Percentiles rank a stretch among this genome's conserved stretches.
These are phyloP conservation scores for Meganola albula DNA, from an alignment of 2,888 invertebrate genomes.

Conservation along the genomic window DNA sequence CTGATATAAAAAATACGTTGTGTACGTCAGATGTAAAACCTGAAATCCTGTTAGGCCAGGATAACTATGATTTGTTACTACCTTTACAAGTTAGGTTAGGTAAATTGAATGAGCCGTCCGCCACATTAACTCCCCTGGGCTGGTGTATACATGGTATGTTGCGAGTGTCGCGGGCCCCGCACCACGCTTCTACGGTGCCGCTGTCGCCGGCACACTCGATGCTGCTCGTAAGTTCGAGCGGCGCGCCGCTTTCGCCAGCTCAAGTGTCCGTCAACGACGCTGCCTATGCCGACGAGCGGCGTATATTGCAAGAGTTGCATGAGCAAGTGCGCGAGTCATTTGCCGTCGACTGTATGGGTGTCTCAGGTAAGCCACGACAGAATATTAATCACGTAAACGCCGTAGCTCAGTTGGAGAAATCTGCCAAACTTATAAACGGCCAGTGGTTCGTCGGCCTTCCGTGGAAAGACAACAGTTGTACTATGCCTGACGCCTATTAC, in stretches of 20 bases:
- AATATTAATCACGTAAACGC: background rate
- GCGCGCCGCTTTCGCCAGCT: too few relatives aligned
- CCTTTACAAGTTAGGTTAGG: conserved; percentile 1
- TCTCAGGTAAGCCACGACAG: conserved; percentile 1
- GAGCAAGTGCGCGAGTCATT: conserved; percentile 2
- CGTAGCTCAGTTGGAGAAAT: too few relatives aligned
- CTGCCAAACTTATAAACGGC: background rate
- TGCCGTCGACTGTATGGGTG: conserved; percentile 3
- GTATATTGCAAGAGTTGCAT: background rate
- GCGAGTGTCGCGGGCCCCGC: too few relatives aligned
- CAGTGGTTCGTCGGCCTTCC: conserved; percentile 13
- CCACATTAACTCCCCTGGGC: conserved; percentile 6
- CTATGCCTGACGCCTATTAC: conserved; percentile 9
- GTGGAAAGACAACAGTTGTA: conserved; percentile 11
- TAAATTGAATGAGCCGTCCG: conserved; percentile 1
- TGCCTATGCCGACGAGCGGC: background rate
- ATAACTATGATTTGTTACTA: conserved; percentile 3
- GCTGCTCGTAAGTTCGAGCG: background rate
- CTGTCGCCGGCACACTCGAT: background rate
- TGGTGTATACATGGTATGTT: conserved; percentile 5
- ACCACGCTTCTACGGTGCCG: too few relatives aligned
- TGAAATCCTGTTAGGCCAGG: conserved; percentile 5
- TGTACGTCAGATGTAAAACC: background rate
- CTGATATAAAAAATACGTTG: background rate
- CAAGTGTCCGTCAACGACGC: too few relatives aligned